Evolutionary conservation across 1,140 invertebrate species (phyloP).

Genomic region (Euwallacea similis): DNA sequence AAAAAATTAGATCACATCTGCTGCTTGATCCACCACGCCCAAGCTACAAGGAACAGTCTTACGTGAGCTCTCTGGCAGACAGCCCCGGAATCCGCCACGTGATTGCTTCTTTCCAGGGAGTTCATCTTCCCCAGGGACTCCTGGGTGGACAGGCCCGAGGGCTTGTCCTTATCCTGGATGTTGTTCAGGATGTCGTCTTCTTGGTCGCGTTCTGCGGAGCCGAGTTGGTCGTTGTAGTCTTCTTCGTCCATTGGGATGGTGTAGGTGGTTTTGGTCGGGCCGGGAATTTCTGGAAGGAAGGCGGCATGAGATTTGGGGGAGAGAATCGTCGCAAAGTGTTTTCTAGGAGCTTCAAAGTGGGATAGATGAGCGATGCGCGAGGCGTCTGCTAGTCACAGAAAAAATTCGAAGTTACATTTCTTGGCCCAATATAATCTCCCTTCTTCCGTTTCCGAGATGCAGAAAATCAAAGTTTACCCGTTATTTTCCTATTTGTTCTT

Average conservation of each 20-base stretch:
- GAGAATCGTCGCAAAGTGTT: too few species aligned
- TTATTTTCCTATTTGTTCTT: too few species aligned
- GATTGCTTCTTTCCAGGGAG: slow-evolving; percentile 41
- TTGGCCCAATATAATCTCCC: too few species aligned
- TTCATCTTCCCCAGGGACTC: slow-evolving; percentile 26
- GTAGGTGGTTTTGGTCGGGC: slow-evolving; percentile 53
- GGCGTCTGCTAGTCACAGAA: too few species aligned
- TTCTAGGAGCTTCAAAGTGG: too few species aligned
- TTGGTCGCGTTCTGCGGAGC: slow-evolving; percentile 53
- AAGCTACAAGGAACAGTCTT: slow-evolving; percentile 21
- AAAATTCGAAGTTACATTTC: too few species aligned
- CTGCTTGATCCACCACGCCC: neutral
- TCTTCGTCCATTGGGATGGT: slow-evolving; percentile 47
- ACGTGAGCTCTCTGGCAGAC: neutral
- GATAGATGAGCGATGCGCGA: too few species aligned
- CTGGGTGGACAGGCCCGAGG: slow-evolving; percentile 31
- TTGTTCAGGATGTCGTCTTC: slow-evolving; percentile 48
- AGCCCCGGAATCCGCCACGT: slow-evolving; percentile 38
- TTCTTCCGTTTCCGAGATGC: too few species aligned
- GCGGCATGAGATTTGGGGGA: too few species aligned
- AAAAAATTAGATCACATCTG: slow-evolving; percentile 1
- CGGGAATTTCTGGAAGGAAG: slow-evolving; percentile 57
- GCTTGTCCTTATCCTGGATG: slow-evolving; percentile 39
- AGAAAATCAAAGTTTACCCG: too few species aligned
- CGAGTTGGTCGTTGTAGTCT: slow-evolving; percentile 52